phyloP scores from a whole-genome alignment of 2,113 vertebrate genomes.

The Pseudorectes ferrugineus region DNA sequence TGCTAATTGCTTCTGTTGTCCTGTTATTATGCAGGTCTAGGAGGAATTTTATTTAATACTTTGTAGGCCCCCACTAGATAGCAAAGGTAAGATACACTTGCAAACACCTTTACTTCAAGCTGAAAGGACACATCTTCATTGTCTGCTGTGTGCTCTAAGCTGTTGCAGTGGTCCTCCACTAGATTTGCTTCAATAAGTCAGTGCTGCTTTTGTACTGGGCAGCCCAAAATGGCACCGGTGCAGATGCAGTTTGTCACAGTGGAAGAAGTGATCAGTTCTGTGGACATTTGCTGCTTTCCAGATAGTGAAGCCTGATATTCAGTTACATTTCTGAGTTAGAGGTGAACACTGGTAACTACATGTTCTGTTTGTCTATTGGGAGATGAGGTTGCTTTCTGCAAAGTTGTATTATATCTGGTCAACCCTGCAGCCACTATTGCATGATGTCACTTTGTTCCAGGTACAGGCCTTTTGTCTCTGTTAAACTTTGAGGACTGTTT shows the following conservation, averaged over 20 bases:
- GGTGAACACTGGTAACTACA: rapidly evolving
- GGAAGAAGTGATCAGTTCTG: rapidly evolving
- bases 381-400: not conserved
- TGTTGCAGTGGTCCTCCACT: not conserved
- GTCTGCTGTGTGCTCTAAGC: not conserved
- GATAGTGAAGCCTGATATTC: not conserved
- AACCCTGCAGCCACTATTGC: not conserved
- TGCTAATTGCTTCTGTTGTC: not conserved
- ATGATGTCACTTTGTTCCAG: not conserved
- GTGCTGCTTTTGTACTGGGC: not conserved
- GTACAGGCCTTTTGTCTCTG: not conserved
- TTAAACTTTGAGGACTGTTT: not conserved
- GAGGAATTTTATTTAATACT: not conserved
- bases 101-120: not conserved
- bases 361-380: not conserved
- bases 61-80: no score
- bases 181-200: not conserved
- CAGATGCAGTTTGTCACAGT: not conserved
- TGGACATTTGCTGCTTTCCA: not conserved
- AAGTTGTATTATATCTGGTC: not conserved
- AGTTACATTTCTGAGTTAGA: not conserved
- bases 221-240: not conserved
- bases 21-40: not conserved
- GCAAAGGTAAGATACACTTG: not conserved
- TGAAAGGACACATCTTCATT: not conserved